Evolutionary conservation across 2,888 invertebrate species (phyloP), one percentile per base, ranked within the genome.

Genomic region (Merodon equestris): DNA sequence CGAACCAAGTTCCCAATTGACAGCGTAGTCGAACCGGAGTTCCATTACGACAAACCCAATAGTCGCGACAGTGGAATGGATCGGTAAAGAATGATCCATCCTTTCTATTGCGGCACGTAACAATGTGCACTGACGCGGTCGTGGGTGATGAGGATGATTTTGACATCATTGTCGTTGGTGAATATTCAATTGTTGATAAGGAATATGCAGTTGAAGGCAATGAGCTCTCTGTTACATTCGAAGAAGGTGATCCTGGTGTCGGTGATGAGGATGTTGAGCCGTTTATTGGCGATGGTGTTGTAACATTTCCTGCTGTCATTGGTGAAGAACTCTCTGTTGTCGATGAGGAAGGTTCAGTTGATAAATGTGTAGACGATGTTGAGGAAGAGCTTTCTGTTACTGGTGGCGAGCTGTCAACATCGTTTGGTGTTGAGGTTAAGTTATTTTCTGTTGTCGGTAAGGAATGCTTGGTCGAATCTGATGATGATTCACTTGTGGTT

Each of bases 11-110:
- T 1, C 67, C 66, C 12, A 7, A 9, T 58, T 71, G 44, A 15
- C 81, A 81, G 9, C 42, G 38, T 38, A 75, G 34, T 4, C 34
- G 14, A 1, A 81, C 50, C 13, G 71, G 67, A 12, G 0, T 1
- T 15, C 57, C 1, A 12, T 76, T 57, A 15, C 40, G 70, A 13
- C 81, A 81, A n/a, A 81, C 75, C 36, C 50, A 81, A 19, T 76
- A 81, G 34, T 63, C 15, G 3, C 63, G 70, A 15, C 81, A 81
- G 13, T 81, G 81, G 3, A 9, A 17, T 1, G 34, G 38, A 58
- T 81, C 66, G 3, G 66, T 10, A 9, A 75, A 57, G 14, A 81
- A 81, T 10, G 81, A 57, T 14, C 81, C 81, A 38, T 75, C 48
- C 0, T 17, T 47, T 4, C 47, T 12, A 12, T 63, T 63, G 7